Evolutionary conservation across 2,797 vertebrate genomes (phyloP).

Genomic region (Furcifer pardalis): DNA sequence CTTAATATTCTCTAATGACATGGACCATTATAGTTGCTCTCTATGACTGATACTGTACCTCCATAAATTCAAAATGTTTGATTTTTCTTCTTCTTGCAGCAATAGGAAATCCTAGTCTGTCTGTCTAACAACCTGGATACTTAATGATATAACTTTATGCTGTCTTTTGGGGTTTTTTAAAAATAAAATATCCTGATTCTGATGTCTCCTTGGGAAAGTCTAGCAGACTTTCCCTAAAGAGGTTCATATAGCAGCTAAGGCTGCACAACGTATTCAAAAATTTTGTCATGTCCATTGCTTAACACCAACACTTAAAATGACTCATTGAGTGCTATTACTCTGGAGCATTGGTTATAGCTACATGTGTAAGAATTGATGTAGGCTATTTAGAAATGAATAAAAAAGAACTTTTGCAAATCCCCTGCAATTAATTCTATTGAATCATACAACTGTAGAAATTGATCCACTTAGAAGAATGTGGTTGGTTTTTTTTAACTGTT

Average conservation of each 20-base stretch:
- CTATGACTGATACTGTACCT: not conserved
- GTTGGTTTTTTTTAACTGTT: not conserved
- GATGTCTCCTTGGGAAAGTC: not conserved
- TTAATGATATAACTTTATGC: not conserved
- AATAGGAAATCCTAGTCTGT: not conserved
- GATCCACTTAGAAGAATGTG: not conserved
- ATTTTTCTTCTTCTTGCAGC: not conserved
- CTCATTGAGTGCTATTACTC: not conserved
- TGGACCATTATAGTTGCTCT: not conserved
- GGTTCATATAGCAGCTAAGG: not conserved
- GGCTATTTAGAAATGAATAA: not conserved
- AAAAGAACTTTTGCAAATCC: not conserved
- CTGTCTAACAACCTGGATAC: not conserved
- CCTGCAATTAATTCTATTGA: not conserved
- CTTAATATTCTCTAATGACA: not conserved
- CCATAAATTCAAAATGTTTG: not conserved
- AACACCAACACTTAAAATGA: not conserved
- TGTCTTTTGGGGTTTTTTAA: not conserved
- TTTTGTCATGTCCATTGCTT: not conserved
- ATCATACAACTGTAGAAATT: not conserved
- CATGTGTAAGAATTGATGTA: too few species aligned
- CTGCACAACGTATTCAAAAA: not conserved
- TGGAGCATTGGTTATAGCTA: too few species aligned
- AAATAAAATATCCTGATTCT: not conserved
- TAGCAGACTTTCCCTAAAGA: conserved; percentile 1